Evolutionary conservation across 2,113 vertebrate genomes (phyloP).

Genomic region (Aspiorhynchus laticeps): DNA sequence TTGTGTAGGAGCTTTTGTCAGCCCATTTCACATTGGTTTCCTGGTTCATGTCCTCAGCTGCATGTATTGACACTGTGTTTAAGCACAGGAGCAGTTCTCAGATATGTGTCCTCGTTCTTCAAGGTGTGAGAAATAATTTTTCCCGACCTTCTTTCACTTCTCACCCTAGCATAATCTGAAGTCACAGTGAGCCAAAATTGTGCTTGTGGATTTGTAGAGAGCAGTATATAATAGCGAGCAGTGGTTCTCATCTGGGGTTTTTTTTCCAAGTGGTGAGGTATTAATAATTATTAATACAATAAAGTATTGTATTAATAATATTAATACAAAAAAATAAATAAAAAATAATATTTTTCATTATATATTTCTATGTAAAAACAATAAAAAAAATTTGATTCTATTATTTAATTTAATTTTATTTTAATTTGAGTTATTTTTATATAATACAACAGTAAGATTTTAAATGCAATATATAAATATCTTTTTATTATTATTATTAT

Average conservation of each 20-base stretch:
- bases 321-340: background rate
- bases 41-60: conserved; percentile 40
- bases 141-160: background rate
- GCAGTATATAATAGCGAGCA: no score
- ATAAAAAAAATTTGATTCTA: background rate
- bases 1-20: conserved; percentile 41
- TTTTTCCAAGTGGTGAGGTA: background rate
- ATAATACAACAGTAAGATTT: background rate
- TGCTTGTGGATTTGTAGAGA: conserved; percentile 56
- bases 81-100: background rate
- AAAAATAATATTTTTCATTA: background rate
- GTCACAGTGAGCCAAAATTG: conserved; percentile 31
- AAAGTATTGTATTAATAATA: background rate
- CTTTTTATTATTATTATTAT: no score
- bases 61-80: conserved; percentile 1
- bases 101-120: background rate
- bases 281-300: no score
- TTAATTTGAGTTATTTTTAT: background rate
- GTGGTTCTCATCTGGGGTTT: background rate
- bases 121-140: rapidly evolving
- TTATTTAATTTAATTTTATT: background rate
- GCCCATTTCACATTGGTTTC: conserved; percentile 33
- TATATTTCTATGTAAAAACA: background rate
- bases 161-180: conserved; percentile 27
- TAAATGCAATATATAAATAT: no score